Evolutionary conservation across 1,140 invertebrate genomes (phyloP).

Genomic region (Drosophila santomea): DNA sequence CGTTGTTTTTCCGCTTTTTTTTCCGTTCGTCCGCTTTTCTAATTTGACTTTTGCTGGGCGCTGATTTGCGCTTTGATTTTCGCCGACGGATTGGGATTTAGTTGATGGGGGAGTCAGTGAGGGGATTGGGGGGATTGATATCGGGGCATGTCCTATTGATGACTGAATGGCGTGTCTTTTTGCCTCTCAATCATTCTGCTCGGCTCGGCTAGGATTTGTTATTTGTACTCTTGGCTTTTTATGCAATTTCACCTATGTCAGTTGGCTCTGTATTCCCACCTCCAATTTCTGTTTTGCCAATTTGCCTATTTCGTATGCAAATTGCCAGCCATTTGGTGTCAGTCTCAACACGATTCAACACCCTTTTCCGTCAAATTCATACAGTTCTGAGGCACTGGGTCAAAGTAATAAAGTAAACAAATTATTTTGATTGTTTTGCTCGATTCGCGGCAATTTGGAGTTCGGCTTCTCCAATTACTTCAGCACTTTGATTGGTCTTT

Average conservation of each 20-base stretch:
- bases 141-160: constrained; percentile 32
- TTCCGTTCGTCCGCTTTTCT: constrained; percentile 37
- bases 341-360: constrained; percentile 37
- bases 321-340: constrained; percentile 61
- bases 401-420: constrained; percentile 64
- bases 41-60: constrained; percentile 52
- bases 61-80: constrained; percentile 53
- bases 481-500: constrained; percentile 4
- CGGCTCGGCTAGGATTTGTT: constrained; percentile 24
- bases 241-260: constrained; percentile 36
- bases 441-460: constrained; percentile 22
- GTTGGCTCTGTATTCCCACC: constrained; percentile 5
- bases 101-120: constrained; percentile 13
- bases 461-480: constrained; percentile 16
- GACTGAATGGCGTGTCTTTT: constrained; percentile 50
- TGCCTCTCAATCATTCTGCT: constrained; percentile 46
- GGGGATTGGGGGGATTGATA: background rate
- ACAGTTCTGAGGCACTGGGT: constrained; percentile 38
- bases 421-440: constrained; percentile 49
- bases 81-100: constrained; percentile 53
- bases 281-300: constrained; percentile 56
- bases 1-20: constrained; percentile 23
- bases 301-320: constrained; percentile 65
- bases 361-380: constrained; percentile 1
- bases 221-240: constrained; percentile 37